phyloP scores from a whole-genome alignment of 2,797 vertebrate genomes.

The Leucoraja ocellata region DNA sequence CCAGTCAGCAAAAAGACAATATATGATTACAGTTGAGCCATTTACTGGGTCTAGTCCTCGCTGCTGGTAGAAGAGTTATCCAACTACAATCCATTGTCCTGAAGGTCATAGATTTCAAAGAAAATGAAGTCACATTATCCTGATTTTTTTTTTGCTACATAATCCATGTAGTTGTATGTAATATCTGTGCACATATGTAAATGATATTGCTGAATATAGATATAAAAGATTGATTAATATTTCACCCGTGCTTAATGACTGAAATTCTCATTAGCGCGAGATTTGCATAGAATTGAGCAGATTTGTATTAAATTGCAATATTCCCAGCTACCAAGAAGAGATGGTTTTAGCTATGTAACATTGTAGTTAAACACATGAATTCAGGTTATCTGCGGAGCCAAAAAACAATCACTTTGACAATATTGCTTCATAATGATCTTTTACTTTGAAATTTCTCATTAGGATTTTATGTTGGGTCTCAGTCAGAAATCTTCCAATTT shows the following conservation, averaged over 20 bases:
- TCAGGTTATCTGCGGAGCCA: not conserved
- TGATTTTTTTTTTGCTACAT: too few relatives aligned
- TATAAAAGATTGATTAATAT: not conserved
- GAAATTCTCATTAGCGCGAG: not conserved
- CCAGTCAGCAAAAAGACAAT: too few relatives aligned
- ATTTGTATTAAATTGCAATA: not conserved
- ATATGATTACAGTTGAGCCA: too few relatives aligned
- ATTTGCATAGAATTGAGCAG: constrained; percentile 12
- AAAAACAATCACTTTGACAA: not conserved
- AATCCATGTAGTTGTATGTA: too few relatives aligned
- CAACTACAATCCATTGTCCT: too few relatives aligned
- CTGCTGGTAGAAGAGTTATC: too few relatives aligned
- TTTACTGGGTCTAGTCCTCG: too few relatives aligned
- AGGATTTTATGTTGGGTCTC: not conserved
- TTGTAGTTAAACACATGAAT: constrained; percentile 9
- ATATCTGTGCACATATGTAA: not conserved
- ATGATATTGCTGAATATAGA: not conserved
- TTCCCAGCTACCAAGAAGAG: not conserved
- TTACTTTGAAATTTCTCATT: not conserved
- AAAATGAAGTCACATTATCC: too few relatives aligned
- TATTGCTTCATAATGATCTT: too few relatives aligned
- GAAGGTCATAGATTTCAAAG: too few relatives aligned
- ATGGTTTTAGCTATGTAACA: not conserved
- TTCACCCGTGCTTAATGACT: not conserved
- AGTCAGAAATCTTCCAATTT: not conserved